Evolutionary conservation across 2,888 invertebrate species (phyloP), one percentile per base, ranked within the genome.

Genomic region (Oxyscelio sp.): DNA sequence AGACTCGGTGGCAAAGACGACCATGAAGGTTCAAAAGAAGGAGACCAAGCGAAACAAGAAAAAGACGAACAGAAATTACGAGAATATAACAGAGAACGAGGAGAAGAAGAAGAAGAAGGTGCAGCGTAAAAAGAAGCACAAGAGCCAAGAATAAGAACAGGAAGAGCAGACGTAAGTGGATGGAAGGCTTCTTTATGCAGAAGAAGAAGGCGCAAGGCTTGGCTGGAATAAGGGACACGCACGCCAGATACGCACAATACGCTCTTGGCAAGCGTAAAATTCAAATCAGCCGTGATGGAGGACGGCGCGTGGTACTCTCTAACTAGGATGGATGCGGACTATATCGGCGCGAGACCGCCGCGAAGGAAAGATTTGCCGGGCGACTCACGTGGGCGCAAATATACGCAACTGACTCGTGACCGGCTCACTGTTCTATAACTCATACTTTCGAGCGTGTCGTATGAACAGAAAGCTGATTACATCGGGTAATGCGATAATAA

Each of bases 181-280:
- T 27, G 27, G 6, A 27, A 6, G 27, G 52, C 31, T 6, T 27
- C 38, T 68, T 68, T 50, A 65, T 50, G 34, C 27, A 21, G n/a
- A 19, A 45, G 24, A 68, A 59, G 54, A 59, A 38, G n/a, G 19
- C 21, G 11, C 9, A 40, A 43, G 6, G 27, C 70, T 48, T 45
- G 68, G 66, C 54, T 81, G 71, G 83, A 77, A 83, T 56, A 71
- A 58, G 56, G 78, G 52, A 52, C 68, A 79, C 58, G 58, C 52
- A 85, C 80, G 83, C 85, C 71, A 73, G 73, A 59, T 63, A 89
- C 88, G 89, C 85, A 90, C 90, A 90, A 90, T 90, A 87, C 87
- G 68, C 85, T 81, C 74, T 81, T 84, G 87, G 86, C 89, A 87
- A 89, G 89, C 91, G 91, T 91, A 91, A 91, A 91, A 91, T 91